These are phyloP conservation scores for Protobothrops mucrosquamatus DNA, from an alignment of 2,113 vertebrate genomes.

Conservation along the genomic window DNA sequence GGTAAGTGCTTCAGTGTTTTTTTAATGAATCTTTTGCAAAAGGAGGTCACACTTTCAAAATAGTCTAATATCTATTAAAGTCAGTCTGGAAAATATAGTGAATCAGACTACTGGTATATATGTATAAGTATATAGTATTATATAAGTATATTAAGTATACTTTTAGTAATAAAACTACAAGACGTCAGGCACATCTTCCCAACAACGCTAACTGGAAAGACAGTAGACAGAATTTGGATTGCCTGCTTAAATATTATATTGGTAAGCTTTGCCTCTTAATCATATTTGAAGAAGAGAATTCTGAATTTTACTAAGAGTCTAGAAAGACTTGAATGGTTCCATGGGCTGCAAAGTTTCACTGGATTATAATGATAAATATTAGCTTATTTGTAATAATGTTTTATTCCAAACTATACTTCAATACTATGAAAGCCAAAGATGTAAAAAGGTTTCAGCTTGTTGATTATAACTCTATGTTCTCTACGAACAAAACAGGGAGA, in stretches of 20 bases:
- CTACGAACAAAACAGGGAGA: constrained; percentile 76
- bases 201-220: not conserved
- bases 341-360: constrained; percentile 25
- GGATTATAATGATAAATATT: not conserved
- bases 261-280: not conserved
- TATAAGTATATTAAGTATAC: not conserved
- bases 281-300: not conserved
- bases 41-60: constrained; percentile 26
- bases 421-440: not conserved
- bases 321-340: not conserved
- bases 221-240: not conserved
- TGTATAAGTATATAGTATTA: not conserved
- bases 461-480: constrained; percentile 15
- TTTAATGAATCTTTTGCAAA: constrained; percentile 43
- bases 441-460: not conserved
- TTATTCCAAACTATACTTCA: constrained; percentile 21
- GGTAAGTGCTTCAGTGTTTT: constrained; percentile 49
- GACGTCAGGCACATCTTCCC: not conserved
- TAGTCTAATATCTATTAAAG: not conserved
- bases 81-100: not conserved
- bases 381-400: not conserved
- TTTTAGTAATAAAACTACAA: not conserved
- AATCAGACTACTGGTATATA: not conserved
- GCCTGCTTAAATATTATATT: not conserved
- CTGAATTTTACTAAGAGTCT: not conserved